Evolutionary conservation across 2,113 vertebrate genomes (phyloP), one percentile per base, ranked within the genome.

Genomic region (Paratilapia polleni): DNA sequence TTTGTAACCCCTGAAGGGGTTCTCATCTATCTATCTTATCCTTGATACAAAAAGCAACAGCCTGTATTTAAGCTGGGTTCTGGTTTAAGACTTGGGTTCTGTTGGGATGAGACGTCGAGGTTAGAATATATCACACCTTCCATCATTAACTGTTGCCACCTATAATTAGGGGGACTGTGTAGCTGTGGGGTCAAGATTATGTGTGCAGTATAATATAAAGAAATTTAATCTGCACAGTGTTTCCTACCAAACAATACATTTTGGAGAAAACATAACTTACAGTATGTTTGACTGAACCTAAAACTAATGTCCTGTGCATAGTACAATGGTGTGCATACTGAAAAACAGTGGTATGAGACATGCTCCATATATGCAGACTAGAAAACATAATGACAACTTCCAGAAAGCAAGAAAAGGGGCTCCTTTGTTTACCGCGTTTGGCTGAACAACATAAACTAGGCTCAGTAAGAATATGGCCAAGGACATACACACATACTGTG

Each of bases 101-200:
- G 24, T 82, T 78, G 79, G 49, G 64, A 87, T 78, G n/a, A 87
- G 77, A 86, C 59, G 87, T 57, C 54, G 77, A 66, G 75, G 66
- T 82, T 58, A 77, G 76, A 89, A 90, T 87, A 87, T 74, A 62
- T 85, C 81, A 66, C 47, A 80, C 31, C 47, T 74, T 96, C 95
- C 96, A 95, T 96, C 96, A 96, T 96, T 96, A 96, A 97, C 95
- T 89, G 93, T 96, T 97, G 95, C 95, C 95, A 95, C 96, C 96
- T 96, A 96, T 96, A 97, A 97, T 97, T 96, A 97, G 95, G 94
- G 94, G 95, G 96, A 95, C 95, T 95, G 20, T 70, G 64, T 57
- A 94, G 79, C 34, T 97, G 19, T 94, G 89, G 89, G 93, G 94
- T 84, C 2, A 76, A 36, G 10, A 36, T 28, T 77, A 59, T 68